A percentile compares a stretch with the other conserved stretches of the same genome.
phyloP scores from a whole-genome alignment of 2,888 invertebrate species.

The Oligia latruncula region DNA sequence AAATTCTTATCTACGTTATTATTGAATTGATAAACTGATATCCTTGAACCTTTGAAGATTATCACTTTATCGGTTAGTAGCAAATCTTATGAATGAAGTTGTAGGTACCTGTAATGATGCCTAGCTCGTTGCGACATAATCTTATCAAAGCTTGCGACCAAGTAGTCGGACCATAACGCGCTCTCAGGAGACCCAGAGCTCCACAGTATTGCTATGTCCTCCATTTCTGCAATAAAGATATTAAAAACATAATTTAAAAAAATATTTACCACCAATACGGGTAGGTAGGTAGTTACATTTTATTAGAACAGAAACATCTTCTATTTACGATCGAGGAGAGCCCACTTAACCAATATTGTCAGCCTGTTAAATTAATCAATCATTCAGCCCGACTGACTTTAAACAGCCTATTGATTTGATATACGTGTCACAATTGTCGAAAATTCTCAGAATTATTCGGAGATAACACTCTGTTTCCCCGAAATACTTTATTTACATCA shows the following conservation, averaged over 20 bases:
- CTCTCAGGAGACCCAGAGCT: conserved; percentile 95
- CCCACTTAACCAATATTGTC: conserved; percentile 31
- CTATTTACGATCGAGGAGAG: conserved; percentile 19
- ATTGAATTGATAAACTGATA: conserved; percentile 27
- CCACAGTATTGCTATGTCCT: conserved; percentile 95
- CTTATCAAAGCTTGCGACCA: conserved; percentile 95
- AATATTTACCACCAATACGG: neutral
- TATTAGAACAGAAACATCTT: conserved; percentile 3
- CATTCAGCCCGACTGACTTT: conserved; percentile 11
- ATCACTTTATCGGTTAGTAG: conserved; percentile 19
- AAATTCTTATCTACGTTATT: conserved; percentile 24
- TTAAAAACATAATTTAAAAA: neutral
- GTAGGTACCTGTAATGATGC: conserved; percentile 92
- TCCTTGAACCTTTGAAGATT: conserved; percentile 4
- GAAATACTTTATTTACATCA: conserved; percentile 24
- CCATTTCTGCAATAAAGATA: conserved; percentile 91
- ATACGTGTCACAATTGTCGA: conserved; percentile 5
- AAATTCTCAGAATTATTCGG: conserved; percentile 22
- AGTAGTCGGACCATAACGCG: conserved; percentile 94
- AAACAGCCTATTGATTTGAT: conserved; percentile 29
- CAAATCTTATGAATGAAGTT: conserved; percentile 7
- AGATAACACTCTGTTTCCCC: conserved; percentile 33
- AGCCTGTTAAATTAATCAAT: conserved; percentile 37
- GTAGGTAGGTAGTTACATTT: neutral
- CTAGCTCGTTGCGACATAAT: conserved; percentile 95